Evolutionary conservation across 2,888 invertebrate genomes (phyloP).

Genomic region (Noctua janthe): DNA sequence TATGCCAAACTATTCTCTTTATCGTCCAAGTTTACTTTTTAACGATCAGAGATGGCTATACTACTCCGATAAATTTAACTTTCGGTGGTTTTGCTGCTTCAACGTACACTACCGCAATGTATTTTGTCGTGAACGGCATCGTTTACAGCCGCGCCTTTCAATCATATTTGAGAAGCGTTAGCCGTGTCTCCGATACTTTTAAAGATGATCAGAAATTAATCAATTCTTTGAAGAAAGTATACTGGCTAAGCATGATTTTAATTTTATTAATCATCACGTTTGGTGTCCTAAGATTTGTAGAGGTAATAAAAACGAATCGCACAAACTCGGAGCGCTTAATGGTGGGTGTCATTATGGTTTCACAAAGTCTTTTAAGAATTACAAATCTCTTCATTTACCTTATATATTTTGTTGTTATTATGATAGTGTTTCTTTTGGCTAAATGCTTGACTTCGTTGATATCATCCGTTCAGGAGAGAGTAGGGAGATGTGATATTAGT

Average conservation of each 20-base stretch:
- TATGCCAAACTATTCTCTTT: background rate
- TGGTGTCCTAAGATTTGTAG: background rate
- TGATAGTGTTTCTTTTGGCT: background rate
- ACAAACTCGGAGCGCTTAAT: background rate
- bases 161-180: background rate
- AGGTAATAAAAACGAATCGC: background rate
- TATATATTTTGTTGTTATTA: slow-evolving; percentile 3
- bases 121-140: background rate
- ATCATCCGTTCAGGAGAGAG: background rate
- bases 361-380: slow-evolving; percentile 7
- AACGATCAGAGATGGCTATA: background rate
- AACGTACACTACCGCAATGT: background rate
- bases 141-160: background rate
- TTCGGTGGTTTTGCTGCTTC: background rate
- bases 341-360: background rate
- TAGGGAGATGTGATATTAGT: background rate
- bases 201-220: background rate
- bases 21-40: background rate
- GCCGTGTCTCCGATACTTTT: slow-evolving; percentile 5
- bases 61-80: background rate
- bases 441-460: background rate
- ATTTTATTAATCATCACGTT: background rate
- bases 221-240: slow-evolving; percentile 1
- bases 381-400: background rate
- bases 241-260: background rate